Base-by-base conservation (phyloP, 1,140 invertebrate genomes). In the Drosophila tropicalis region DNA sequence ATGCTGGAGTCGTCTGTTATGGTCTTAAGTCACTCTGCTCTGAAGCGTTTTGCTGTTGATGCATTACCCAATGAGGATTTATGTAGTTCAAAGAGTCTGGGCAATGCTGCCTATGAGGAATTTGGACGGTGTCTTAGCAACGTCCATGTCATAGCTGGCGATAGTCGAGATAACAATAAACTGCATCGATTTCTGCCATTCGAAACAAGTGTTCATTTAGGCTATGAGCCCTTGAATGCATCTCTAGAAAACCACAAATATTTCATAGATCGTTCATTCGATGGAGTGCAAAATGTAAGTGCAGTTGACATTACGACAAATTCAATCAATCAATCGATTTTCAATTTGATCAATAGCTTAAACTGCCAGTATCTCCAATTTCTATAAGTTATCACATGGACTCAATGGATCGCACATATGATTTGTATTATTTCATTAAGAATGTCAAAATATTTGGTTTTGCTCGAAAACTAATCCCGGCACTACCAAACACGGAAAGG, bases 141-240 rank as follows among this genome's bases (percentile, higher is more conserved):
- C 67, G 51, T 90, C 7, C 57, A 76, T 32, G 87, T 90, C 1
- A 13, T 70, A 3, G 77, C 74, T 29, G 87, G 80, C 4, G 72
- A 90, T 29, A 90, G 77, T 60, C 83, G 72, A 2, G 87, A 87
- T 70, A 64, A 80, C 1, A 44, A 55, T 56, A 56, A 41, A 0
- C 17, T 62, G 7, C 86, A 90, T 62, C 70, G 77, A 3, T 81
- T 90, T 32, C 25, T 90, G 44, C 87, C 87, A 12, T 87, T 90
- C 12, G 47, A 73, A 1, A 0, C 40, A 0, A 25, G 55, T 0
- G 15, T 76, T 7, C 76, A 84, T 17, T 22, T 90, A 15, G 32
- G 44, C 0, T 12, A 17, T 3, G 19, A 56, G 0, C 51, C 22
- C 2, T 12, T 80, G 15, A 80, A 85, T 64, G 19, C 10, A 10